Evolutionary conservation across 2,888 invertebrate genomes (phyloP).

Genomic region (Drosophila emarginata): DNA sequence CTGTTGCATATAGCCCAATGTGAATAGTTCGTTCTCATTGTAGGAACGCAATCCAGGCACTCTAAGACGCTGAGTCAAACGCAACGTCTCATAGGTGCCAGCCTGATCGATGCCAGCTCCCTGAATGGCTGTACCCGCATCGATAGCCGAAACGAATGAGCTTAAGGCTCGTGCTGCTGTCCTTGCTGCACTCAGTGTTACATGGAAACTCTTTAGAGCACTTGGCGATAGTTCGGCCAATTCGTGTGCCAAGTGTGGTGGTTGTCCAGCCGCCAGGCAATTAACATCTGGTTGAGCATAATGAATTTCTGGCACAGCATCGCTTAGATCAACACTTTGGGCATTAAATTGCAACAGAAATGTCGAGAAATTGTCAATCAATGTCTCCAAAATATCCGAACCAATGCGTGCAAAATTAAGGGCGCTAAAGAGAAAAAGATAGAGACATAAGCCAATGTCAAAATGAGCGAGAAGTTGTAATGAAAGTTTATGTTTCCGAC

Average conservation of each 20-base stretch:
- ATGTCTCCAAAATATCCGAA: constrained; percentile 79
- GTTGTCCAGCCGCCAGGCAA: constrained; percentile 66
- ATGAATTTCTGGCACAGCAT: constrained; percentile 57
- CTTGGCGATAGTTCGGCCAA: constrained; percentile 63
- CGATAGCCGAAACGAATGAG: constrained; percentile 77
- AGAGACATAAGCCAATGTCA: background rate
- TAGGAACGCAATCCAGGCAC: constrained; percentile 80
- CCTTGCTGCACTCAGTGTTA: constrained; percentile 77
- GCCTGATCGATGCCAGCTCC: constrained; percentile 78
- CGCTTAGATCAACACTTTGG: constrained; percentile 59
- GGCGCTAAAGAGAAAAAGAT: constrained; percentile 53
- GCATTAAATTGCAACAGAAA: constrained; percentile 79
- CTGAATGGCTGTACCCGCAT: constrained; percentile 74
- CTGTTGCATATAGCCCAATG: constrained; percentile 81
- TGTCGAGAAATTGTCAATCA: constrained; percentile 76
- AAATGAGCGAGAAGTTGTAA: background rate
- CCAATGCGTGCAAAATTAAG: constrained; percentile 82
- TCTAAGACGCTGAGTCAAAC: constrained; percentile 73
- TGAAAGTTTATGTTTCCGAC: background rate
- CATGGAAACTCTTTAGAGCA: constrained; percentile 77
- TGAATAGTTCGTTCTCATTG: constrained; percentile 81
- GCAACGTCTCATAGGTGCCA: constrained; percentile 76
- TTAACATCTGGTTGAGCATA: constrained; percentile 69
- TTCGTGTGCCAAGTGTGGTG: constrained; percentile 54
- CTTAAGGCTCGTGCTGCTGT: constrained; percentile 78